Conservation (phyloP, 1,140 invertebrate species). For the Rhagoletis zephyria region DNA sequence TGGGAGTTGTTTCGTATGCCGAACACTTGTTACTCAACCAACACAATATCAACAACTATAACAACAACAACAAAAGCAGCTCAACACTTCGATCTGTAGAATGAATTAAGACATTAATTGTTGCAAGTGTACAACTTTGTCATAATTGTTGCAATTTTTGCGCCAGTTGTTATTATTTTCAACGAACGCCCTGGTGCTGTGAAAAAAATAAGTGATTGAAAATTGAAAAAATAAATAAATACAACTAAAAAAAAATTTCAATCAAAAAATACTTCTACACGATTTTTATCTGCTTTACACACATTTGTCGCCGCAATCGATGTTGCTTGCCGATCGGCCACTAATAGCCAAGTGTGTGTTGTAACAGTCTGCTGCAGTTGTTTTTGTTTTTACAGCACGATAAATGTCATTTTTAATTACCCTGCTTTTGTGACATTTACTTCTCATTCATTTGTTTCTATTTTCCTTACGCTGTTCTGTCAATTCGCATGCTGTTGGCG, state of each 20-base stretch:
- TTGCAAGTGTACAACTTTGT: constrained; percentile 41
- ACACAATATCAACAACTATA: neutral
- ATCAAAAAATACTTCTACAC: neutral
- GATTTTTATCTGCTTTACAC: constrained; percentile 4
- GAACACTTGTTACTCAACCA: neutral
- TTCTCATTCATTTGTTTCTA: neutral
- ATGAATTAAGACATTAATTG: constrained; percentile 49
- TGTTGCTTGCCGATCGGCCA: neutral
- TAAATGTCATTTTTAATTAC: constrained; percentile 43
- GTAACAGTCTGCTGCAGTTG: neutral
- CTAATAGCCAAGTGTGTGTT: neutral
- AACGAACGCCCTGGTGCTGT: constrained; percentile 11
- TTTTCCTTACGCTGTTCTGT: neutral
- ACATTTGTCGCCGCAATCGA: constrained; percentile 36
- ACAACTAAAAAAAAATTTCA: neutral
- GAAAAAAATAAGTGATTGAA: constrained; percentile 9
- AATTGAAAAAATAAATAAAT: neutral
- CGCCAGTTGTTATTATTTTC: constrained; percentile 39
- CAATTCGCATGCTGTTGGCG: constrained; percentile 35
- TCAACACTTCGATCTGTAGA: neutral
- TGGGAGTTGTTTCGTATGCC: neutral
- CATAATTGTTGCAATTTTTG: constrained; percentile 39
- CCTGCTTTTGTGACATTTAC: constrained; percentile 36
- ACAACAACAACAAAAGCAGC: neutral
- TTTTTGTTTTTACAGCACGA: constrained; percentile 39